These are phyloP conservation scores for Drosophila novamexicana DNA, from an alignment of 1,140 invertebrate species.

Conservation along the genomic window DNA sequence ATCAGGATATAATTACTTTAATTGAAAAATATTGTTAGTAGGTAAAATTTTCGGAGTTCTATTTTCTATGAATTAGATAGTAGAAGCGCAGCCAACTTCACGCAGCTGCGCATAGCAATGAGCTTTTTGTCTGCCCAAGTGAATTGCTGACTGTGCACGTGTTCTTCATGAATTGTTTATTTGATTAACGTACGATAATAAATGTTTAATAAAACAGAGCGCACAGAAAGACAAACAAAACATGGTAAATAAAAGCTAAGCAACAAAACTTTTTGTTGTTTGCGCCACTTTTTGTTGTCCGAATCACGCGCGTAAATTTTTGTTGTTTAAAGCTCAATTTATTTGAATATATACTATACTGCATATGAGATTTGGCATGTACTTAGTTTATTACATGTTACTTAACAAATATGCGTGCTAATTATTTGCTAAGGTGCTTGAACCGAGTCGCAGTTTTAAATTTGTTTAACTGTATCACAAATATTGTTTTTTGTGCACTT, in stretches of 20 bases:
- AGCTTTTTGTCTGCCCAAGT: constrained; percentile 1
- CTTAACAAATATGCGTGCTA: constrained; percentile 40
- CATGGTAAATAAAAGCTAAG: constrained; percentile 30
- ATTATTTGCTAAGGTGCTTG: constrained; percentile 49
- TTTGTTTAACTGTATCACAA: constrained; percentile 2
- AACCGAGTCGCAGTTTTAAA: constrained; percentile 32
- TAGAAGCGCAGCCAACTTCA: background rate
- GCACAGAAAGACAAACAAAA: constrained; percentile 41
- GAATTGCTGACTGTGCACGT: constrained; percentile 11
- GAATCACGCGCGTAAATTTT: constrained; percentile 51
- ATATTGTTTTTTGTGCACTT: background rate
- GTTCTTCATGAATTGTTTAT: constrained; percentile 16
- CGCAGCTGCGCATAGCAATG: background rate
- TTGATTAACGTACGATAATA: constrained; percentile 18
- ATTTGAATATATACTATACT: constrained; percentile 8
- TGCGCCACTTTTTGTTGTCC: background rate
- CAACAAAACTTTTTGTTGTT: constrained; percentile 38
- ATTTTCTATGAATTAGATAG: background rate
- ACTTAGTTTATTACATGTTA: constrained; percentile 43
- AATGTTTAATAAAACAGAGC: constrained; percentile 21
- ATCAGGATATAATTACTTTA: no score
- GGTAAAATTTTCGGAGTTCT: no score
- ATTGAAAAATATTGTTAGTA: no score
- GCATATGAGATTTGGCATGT: background rate
- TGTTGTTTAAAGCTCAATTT: constrained; percentile 44